These are phyloP conservation scores for Ophion costatus DNA, from an alignment of 2,888 invertebrate genomes.

Conservation along the genomic window DNA sequence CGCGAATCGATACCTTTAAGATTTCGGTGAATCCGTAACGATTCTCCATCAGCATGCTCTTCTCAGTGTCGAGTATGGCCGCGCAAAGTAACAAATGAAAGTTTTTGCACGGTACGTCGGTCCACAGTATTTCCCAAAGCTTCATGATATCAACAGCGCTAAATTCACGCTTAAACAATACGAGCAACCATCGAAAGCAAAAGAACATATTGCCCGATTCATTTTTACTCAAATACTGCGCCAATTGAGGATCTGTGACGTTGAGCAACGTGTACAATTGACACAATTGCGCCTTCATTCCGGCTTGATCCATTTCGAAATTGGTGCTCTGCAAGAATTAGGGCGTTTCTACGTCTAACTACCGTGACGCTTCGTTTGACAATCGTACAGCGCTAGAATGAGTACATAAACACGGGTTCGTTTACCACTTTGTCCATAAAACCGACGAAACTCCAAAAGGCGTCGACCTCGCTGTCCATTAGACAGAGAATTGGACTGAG, in stretches of 20 bases:
- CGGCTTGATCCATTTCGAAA: constrained; percentile 98
- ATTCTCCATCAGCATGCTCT: constrained; percentile 93
- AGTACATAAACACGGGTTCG: constrained; percentile 67
- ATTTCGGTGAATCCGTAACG: constrained; percentile 98
- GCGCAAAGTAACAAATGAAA: constrained; percentile 97
- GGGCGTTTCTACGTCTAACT: neutral
- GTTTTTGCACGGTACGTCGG: constrained; percentile 95
- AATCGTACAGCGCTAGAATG: neutral
- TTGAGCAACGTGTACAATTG: constrained; percentile 93
- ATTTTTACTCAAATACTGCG: constrained; percentile 93
- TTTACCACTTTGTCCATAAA: constrained; percentile 98
- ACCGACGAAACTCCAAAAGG: constrained; percentile 99
- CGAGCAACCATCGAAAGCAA: constrained; percentile 98
- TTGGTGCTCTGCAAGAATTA: constrained; percentile 86
- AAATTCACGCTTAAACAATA: constrained; percentile 98
- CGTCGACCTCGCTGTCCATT: constrained; percentile 96
- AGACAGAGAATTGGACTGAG: constrained; percentile 95
- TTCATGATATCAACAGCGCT: constrained; percentile 93
- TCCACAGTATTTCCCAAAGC: constrained; percentile 99
- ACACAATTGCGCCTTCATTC: constrained; percentile 96
- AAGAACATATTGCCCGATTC: constrained; percentile 99
- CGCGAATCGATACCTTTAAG: constrained; percentile 88
- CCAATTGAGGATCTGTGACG: constrained; percentile 93
- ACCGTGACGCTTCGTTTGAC: neutral
- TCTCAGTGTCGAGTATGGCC: constrained; percentile 96